These are phyloP conservation scores for Terrapene triunguis DNA, from an alignment of 2,113 vertebrate species.

Conservation along the genomic window DNA sequence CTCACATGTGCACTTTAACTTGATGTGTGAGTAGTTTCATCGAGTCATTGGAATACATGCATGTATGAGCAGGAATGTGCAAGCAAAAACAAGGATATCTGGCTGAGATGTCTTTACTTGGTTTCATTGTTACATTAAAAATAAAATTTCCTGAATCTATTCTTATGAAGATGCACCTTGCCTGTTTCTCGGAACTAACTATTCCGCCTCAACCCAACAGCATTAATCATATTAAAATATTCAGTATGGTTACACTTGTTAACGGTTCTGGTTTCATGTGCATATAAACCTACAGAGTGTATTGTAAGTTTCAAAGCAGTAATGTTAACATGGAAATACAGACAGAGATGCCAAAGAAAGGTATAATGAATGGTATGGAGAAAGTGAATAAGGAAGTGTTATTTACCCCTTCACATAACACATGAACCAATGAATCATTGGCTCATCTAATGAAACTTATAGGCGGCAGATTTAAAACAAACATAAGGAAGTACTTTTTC, in stretches of 20 bases:
- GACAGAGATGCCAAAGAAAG: too few relatives aligned
- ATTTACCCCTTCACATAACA: background rate
- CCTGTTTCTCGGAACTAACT: background rate
- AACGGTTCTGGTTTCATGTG: background rate
- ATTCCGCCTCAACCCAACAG: background rate
- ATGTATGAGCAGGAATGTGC: conserved; percentile 54
- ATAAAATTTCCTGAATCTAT: conserved; percentile 13
- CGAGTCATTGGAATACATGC: conserved; percentile 61
- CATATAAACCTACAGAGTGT: background rate
- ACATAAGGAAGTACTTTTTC: background rate
- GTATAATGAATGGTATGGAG: background rate
- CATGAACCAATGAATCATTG: background rate
- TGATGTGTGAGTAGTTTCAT: conserved; percentile 68
- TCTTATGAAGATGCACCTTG: background rate
- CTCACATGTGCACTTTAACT: conserved; percentile 44
- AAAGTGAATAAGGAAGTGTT: background rate
- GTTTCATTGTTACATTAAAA: background rate
- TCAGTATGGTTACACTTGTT: background rate
- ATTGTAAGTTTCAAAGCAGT: background rate
- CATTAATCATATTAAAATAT: background rate
- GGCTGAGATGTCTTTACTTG: conserved; percentile 47
- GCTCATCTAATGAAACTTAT: background rate
- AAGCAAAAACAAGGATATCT: conserved; percentile 64
- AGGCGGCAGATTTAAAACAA: background rate
- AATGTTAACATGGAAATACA: background rate